Base-by-base conservation (phyloP, 2,113 vertebrate species). In the Hassar affinis region DNA sequence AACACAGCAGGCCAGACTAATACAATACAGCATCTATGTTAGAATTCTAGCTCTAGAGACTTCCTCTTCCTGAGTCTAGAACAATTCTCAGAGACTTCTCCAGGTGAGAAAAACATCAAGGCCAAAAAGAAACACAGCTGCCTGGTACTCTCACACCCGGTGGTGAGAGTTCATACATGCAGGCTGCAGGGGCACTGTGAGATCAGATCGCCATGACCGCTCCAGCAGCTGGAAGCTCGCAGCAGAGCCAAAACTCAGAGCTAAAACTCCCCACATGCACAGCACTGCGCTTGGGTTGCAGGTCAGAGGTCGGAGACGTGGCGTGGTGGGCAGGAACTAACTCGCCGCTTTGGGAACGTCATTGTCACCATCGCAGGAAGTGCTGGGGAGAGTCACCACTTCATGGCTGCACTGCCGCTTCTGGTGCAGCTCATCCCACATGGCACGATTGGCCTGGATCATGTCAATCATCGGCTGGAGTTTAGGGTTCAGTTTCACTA, bases 381-480 rank as follows among this genome's bases (percentile, higher is more conserved):
- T 87, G 0, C 80, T 59, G 4, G 90, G 86, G 2, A 90, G 86
- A 5, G 79, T 83, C 45, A 89, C 85, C 1, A 69, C 52, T 20
- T 92, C 91, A 20, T 95, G 93, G 80, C 91, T 89, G 22, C 88
- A 88, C 85, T 95, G 94, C 90, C 94, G 92, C 88, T 95, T 94
- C 89, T 90, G 94, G 92, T 99, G 96, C 87, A 98, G 86, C 81
- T 98, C 97, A 87, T 98, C 96, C 98, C 98, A 99, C 84, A 96
- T 97, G 79, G 86, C 92, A 90, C 97, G 95, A 78, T 99, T 99
- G 33, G 89, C 93, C 85, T 91, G 90, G 90, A 99, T 95, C 0
- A 95, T 95, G 85, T 99, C 97, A 85, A 99, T 86, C 97, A 99
- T 98, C 0, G 98, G 96, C 93, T 98, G 96, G 84, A 99, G 95